Base-by-base conservation (phyloP, 2,113 vertebrate genomes). In the Hypanus sabinus region DNA sequence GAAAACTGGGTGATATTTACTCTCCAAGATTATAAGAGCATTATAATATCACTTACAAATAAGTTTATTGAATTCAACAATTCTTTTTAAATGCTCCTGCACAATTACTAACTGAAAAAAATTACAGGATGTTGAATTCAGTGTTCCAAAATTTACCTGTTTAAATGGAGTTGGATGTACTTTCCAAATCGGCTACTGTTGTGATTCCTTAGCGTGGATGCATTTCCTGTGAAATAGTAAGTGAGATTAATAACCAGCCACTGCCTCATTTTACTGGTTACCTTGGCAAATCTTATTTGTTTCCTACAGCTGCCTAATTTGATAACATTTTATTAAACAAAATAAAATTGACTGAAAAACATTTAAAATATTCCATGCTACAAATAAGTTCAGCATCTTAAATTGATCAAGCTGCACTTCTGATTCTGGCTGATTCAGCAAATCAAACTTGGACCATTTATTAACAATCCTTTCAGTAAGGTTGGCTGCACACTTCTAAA, bases 161-260 rank as follows among this genome's bases (percentile, higher is more conserved):
- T 97, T 3, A 99, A 95, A 94, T 99, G 98, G 22, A 99, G 98
- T 96, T 99, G 98, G 95, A 99, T 99, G 95, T 99, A 99, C 95
- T 99, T 99, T 94, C 99, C 99, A 95, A 99, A 99, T 88, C 98
- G 98, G 94, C 98, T 99, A 94, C 99, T 99, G 97, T 99, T 99
- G 96, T 95, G 97, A 81, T 99, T 99, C 94, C 98, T 95, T 94
- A 99, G 96, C 0, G 99, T 99, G 94, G 98, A 98, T 0, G 98
- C 98, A 0, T 99, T 99, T 90, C 99, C 99, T 99, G 94, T 79
- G 95, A 38, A 96, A 87, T 33, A 93, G 94, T 95, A 46, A 94
- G 60, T 55, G 27, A 70, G 14, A 11, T 73, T 93, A 24, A 24
- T 73, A 71, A 75, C 9, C 14, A 20, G 65, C 33, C 5, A 90